Percentiles rank a stretch among this genome's conserved stretches.
These are phyloP conservation scores for Embidobia sp. DNA, from an alignment of 2,888 invertebrate species.

Conservation along the genomic window DNA sequence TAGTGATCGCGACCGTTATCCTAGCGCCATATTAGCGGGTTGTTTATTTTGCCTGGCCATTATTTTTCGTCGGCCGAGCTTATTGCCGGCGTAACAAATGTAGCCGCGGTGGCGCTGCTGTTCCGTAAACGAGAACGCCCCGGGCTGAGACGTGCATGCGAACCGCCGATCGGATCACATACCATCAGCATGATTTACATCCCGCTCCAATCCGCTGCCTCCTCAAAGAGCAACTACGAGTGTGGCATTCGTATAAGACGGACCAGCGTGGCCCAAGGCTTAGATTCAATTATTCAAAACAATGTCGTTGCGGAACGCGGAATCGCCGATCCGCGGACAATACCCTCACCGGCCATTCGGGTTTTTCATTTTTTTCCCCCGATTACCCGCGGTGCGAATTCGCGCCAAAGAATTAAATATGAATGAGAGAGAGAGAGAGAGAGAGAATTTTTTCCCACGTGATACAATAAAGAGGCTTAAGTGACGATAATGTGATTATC, in stretches of 20 bases:
- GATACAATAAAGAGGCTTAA: too few species aligned
- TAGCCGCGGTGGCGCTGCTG: conserved; percentile 46
- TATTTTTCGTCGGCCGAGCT: conserved; percentile 18
- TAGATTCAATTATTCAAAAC: conserved; percentile 63
- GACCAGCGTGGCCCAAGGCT: conserved; percentile 50
- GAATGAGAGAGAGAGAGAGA: too few species aligned
- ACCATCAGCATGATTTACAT: conserved; percentile 61
- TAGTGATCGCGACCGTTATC: conserved; percentile 33
- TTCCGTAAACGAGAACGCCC: conserved; percentile 50
- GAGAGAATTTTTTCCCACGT: too few species aligned
- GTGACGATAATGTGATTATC: too few species aligned
- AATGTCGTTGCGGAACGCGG: conserved; percentile 60
- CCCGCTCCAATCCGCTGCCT: conserved; percentile 51
- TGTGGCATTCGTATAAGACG: conserved; percentile 61
- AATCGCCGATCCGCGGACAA: conserved; percentile 29
- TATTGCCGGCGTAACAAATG: conserved; percentile 44
- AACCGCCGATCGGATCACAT: conserved; percentile 52
- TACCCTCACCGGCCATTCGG: conserved; percentile 17
- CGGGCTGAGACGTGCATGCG: conserved; percentile 46
- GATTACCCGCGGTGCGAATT: too few species aligned
- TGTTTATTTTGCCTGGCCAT: conserved; percentile 41
- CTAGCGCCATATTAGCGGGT: conserved; percentile 52
- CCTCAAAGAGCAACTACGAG: conserved; percentile 53
- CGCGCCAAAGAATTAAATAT: too few species aligned
- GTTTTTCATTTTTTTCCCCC: too few species aligned